Conservation (phyloP, 2,113 vertebrate species). For the Drymodes brunneopygia region DNA sequence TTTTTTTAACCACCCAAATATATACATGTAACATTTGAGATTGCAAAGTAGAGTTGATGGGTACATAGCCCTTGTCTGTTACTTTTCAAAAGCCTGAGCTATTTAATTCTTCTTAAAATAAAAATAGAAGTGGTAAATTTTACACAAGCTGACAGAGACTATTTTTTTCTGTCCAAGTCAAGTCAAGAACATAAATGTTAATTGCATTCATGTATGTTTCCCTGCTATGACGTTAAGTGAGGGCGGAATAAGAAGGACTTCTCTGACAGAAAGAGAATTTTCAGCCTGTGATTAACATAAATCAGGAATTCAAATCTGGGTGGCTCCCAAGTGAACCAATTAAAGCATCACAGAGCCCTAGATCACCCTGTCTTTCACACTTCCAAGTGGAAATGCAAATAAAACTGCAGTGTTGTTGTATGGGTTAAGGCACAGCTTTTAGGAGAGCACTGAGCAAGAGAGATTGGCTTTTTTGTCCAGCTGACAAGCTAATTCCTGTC, state of each 20-base stretch:
- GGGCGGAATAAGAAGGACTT: not conserved
- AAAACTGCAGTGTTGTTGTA: not conserved
- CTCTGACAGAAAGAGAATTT: slow-evolving; percentile 39
- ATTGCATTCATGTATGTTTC: slow-evolving; percentile 43
- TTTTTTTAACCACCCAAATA: not conserved
- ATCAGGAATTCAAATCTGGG: slow-evolving; percentile 55
- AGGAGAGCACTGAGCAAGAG: not conserved
- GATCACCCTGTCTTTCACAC: not conserved
- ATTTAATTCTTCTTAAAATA: slow-evolving; percentile 17
- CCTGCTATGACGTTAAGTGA: not conserved
- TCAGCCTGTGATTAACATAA: slow-evolving; percentile 44
- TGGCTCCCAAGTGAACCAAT: slow-evolving; percentile 64
- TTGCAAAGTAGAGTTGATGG: not conserved
- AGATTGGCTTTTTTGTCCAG: not conserved
- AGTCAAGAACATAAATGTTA: slow-evolving; percentile 28
- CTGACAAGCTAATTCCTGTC: not conserved
- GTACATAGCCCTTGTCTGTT: not conserved
- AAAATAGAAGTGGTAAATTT: slow-evolving; percentile 18
- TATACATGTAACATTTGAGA: not conserved
- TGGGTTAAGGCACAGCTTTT: not conserved
- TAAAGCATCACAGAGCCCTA: slow-evolving; percentile 30
- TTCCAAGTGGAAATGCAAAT: not conserved
- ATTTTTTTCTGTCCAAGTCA: not conserved
- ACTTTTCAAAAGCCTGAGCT: not conserved
- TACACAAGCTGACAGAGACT: not conserved